A percentile compares a stretch with the other conserved stretches of the same genome.
Conservation (phyloP, 30 jellyfish, hydroid and myxozoan species). For the Chrysaora quinquecirrha region DNA sequence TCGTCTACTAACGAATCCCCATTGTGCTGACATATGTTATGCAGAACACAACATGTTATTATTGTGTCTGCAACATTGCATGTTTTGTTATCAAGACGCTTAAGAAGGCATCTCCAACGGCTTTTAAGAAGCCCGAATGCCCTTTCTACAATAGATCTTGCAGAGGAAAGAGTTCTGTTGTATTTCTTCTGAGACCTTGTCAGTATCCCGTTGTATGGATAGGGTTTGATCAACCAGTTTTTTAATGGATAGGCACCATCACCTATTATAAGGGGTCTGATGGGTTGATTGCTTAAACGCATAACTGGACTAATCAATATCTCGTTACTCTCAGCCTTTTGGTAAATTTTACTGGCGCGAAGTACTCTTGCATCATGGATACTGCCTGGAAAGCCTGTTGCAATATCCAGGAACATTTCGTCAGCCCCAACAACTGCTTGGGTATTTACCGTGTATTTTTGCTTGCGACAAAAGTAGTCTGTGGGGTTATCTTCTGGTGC, state of each 20-base stretch:
- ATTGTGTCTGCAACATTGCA: conserved; percentile 4
- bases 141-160: no score
- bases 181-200: no score
- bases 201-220: conserved; percentile 23
- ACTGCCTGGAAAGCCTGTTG: conserved; percentile 74
- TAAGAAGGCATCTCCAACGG: conserved; percentile 62
- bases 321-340: conserved; percentile 16
- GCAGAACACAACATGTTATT: not conserved
- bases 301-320: conserved; percentile 19
- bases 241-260: no score
- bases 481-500: no score
- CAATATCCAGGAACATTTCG: conserved; percentile 13
- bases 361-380: conserved; percentile 68
- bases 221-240: conserved; percentile 46
- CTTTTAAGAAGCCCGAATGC: conserved; percentile 64
- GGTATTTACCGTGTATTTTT: no score
- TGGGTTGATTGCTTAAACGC: no score
- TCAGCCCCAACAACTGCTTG: conserved; percentile 65
- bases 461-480: no score
- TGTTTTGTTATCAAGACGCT: conserved; percentile 22
- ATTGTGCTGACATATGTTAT: not conserved
- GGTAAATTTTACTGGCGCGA: conserved; percentile 2
- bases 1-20: not conserved
- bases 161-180: no score
- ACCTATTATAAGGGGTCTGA: no score